These are phyloP conservation scores for Spilogale gracilis DNA, from an alignment of 2,113 vertebrate genomes.

Conservation along the genomic window DNA sequence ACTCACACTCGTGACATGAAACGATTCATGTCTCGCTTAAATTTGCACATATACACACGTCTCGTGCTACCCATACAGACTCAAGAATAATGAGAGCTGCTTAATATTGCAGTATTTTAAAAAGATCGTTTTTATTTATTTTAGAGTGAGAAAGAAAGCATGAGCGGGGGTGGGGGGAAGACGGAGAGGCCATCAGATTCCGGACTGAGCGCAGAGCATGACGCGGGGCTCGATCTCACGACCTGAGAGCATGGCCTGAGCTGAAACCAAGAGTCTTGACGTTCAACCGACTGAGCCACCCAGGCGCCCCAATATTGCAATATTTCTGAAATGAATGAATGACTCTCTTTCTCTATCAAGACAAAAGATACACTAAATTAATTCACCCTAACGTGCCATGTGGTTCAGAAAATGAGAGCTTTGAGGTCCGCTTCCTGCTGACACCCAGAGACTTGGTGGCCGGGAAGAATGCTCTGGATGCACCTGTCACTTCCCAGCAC, in stretches of 20 bases:
- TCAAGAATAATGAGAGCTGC: neutral
- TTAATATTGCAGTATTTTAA: neutral
- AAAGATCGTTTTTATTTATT: neutral
- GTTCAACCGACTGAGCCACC: neutral
- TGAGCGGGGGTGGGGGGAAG: too few species aligned
- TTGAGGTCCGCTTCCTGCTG: neutral
- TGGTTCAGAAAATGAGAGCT: neutral
- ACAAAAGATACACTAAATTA: neutral
- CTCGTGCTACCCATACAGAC: too few species aligned
- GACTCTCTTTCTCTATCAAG: neutral
- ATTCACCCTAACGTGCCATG: neutral
- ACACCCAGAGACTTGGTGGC: too few species aligned
- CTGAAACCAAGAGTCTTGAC: neutral
- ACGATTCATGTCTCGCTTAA: accelerated
- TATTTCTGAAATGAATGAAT: too few species aligned
- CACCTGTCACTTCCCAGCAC: neutral
- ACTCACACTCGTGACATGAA: accelerated
- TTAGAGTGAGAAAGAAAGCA: neutral
- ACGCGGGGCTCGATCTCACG: neutral
- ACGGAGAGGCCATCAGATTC: neutral
- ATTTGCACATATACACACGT: accelerated
- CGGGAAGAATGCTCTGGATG: neutral
- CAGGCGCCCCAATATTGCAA: neutral
- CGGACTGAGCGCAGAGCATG: neutral
- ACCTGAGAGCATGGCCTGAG: neutral